Conservation (phyloP, 2,888 invertebrate species). For the Venustoraphidia nigricollis region DNA sequence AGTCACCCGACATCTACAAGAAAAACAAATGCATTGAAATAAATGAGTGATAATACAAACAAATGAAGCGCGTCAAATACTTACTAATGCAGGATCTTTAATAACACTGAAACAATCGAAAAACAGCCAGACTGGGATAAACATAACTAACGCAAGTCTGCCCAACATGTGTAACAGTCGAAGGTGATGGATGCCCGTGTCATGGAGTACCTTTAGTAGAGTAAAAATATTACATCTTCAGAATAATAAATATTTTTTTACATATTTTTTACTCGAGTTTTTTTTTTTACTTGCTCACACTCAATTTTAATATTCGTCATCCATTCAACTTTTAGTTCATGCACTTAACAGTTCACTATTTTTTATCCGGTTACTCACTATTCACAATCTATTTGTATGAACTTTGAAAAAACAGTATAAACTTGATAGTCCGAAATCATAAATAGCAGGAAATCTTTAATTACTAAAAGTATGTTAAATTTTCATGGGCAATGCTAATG, state of each 20-base stretch:
- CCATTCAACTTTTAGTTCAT: too few species aligned
- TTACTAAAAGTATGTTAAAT: too few species aligned
- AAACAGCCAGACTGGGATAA: conserved; percentile 69
- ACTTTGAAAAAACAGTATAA: too few species aligned
- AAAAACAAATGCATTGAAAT: conserved; percentile 7
- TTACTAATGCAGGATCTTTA: conserved; percentile 45
- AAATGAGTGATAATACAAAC: background rate
- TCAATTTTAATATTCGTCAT: too few species aligned
- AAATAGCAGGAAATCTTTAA: too few species aligned
- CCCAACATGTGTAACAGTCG: conserved; percentile 68
- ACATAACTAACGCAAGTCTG: conserved; percentile 61
- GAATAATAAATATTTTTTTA: background rate
- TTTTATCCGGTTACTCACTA: too few species aligned
- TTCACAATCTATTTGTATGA: too few species aligned
- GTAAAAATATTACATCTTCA: conserved; percentile 1
- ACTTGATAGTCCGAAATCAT: too few species aligned
- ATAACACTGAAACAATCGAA: conserved; percentile 49
- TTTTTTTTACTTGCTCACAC: too few species aligned
- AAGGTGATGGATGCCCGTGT: conserved; percentile 81
- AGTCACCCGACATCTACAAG: conserved; percentile 33
- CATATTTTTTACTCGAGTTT: too few species aligned
- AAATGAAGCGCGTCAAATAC: conserved; percentile 16
- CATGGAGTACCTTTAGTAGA: conserved; percentile 49
- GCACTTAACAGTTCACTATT: too few species aligned
- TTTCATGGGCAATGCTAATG: too few species aligned